Conservation (phyloP, 2,113 vertebrate genomes). For the Gymnorhina tibicen region DNA sequence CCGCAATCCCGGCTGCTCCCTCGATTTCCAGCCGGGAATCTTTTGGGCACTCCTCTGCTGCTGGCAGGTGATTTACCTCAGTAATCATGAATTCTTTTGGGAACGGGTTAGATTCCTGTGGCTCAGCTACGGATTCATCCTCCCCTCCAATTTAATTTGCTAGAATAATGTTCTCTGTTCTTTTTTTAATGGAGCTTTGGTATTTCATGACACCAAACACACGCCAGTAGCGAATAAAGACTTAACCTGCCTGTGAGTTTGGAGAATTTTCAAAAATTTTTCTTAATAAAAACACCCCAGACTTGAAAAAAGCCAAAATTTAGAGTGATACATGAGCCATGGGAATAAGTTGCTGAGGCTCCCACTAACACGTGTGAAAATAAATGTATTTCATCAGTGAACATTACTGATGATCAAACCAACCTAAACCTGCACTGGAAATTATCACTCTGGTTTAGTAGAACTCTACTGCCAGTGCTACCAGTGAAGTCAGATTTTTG, state of each 20-base stretch:
- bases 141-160: neutral
- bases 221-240: neutral
- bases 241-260: neutral
- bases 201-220: neutral
- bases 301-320: neutral
- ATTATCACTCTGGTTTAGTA: neutral
- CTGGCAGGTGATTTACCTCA: accelerated
- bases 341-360: neutral
- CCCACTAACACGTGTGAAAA: accelerated
- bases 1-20: neutral
- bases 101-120: neutral
- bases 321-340: neutral
- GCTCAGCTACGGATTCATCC: neutral
- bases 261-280: neutral
- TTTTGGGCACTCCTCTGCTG: accelerated
- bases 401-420: neutral
- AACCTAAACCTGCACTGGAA: neutral
- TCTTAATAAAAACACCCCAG: neutral
- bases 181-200: neutral
- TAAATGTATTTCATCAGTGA: neutral
- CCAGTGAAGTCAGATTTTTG: neutral
- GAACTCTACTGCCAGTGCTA: too few relatives aligned
- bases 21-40: accelerated
- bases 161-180: neutral
- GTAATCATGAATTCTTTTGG: accelerated